Percentiles rank a stretch among this genome's conserved stretches.
phyloP scores from a whole-genome alignment of 2,888 invertebrate species.

The Xanthostigma xanthostigma region DNA sequence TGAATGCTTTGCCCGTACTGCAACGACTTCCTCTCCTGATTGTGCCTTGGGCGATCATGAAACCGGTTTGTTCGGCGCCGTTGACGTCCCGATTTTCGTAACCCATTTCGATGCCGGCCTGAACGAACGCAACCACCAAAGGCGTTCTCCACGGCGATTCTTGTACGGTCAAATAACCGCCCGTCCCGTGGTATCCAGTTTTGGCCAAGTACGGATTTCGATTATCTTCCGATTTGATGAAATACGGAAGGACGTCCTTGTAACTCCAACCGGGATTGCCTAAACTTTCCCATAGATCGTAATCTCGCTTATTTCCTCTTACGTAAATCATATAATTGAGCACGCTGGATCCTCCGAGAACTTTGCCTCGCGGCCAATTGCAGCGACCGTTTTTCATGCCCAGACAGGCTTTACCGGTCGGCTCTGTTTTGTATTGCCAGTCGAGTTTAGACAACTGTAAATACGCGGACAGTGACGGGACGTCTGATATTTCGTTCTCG shows the following conservation, averaged over 20 bases:
- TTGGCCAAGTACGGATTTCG: conserved; percentile 66
- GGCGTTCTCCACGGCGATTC: conserved; percentile 77
- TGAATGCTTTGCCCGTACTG: conserved; percentile 76
- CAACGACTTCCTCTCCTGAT: conserved; percentile 65
- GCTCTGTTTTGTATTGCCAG: conserved; percentile 82
- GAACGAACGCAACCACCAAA: conserved; percentile 65
- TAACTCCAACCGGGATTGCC: conserved; percentile 87
- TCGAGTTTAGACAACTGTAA: conserved; percentile 73
- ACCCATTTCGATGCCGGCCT: conserved; percentile 68
- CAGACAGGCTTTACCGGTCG: conserved; percentile 63
- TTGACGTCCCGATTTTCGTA: conserved; percentile 74
- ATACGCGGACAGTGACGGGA: conserved; percentile 75
- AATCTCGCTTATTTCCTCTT: conserved; percentile 68
- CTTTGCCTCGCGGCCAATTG: conserved; percentile 81
- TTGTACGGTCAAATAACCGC: conserved; percentile 63
- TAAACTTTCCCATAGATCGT: conserved; percentile 65
- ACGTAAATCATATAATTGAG: conserved; percentile 87
- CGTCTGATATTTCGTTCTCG: conserved; percentile 77
- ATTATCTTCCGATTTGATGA: conserved; percentile 80
- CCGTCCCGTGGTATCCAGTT: conserved; percentile 51
- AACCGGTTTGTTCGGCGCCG: conserved; percentile 63
- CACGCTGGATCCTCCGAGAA: conserved; percentile 76
- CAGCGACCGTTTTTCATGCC: conserved; percentile 70
- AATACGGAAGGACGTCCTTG: conserved; percentile 69
- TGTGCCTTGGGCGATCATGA: conserved; percentile 72